phyloP scores from a whole-genome alignment of 2,113 vertebrate species.

The Setophaga petechia region DNA sequence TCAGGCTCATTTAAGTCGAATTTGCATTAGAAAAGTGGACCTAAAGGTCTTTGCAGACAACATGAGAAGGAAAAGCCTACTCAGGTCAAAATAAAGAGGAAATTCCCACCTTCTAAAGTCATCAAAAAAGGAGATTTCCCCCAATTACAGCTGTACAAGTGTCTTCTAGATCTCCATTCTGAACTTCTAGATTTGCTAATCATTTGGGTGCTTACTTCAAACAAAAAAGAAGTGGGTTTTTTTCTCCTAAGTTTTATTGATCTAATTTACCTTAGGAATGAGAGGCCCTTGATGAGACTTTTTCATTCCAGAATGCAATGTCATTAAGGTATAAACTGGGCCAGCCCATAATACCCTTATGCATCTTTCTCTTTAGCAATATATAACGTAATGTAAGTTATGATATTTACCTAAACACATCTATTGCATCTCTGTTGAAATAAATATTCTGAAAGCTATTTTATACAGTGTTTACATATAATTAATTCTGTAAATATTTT shows the following conservation, averaged over 20 bases:
- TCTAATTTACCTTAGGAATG: neutral
- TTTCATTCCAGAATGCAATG: neutral
- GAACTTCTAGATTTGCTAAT: neutral
- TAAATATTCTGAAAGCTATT: neutral
- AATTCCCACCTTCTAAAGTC: neutral
- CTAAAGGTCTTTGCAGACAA: neutral
- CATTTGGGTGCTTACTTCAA: neutral
- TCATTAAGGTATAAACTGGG: neutral
- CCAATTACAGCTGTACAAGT: neutral
- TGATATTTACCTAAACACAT: neutral
- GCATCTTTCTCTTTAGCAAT: neutral
- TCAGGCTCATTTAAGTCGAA: neutral
- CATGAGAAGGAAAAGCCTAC: neutral
- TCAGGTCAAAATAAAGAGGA: neutral
- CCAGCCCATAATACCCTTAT: fast-evolving
- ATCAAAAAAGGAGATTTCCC: neutral
- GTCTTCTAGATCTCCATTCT: neutral
- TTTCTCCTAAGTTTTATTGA: neutral
- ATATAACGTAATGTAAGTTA: neutral
- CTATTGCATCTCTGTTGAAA: neutral
- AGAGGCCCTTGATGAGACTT: neutral
- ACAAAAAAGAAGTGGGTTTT: neutral
- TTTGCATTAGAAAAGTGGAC: neutral
- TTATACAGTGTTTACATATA: neutral
- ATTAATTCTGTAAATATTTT: neutral